These are phyloP conservation scores for Drosophila lowei DNA, from an alignment of 1,140 invertebrate species.

Conservation along the genomic window DNA sequence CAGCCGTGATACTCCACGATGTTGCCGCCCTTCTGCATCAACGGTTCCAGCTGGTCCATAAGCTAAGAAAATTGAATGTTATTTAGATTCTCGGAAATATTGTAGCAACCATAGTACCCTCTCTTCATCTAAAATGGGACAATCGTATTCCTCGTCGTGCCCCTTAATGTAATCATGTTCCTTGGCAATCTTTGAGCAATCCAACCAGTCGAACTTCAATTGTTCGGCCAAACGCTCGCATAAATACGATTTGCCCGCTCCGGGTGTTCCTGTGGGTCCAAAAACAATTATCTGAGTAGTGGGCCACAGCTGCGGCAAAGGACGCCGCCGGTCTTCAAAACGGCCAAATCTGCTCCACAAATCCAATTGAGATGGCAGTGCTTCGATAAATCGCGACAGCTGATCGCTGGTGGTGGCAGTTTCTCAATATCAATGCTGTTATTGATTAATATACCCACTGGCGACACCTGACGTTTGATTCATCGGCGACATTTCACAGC, in stretches of 20 bases:
- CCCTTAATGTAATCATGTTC: conserved; percentile 91
- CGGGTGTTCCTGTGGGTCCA: conserved; percentile 90
- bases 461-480: conserved; percentile 15
- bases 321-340: too few species aligned
- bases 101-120: conserved; percentile 88
- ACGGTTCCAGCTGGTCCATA: conserved; percentile 93
- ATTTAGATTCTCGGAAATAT: background rate
- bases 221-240: conserved; percentile 88
- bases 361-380: too few species aligned
- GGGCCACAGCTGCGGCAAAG: too few species aligned
- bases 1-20: conserved; percentile 98
- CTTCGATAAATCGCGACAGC: too few species aligned
- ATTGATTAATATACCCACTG: too few species aligned
- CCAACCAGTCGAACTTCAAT: conserved; percentile 90
- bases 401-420: too few species aligned
- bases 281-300: background rate
- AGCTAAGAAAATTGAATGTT: conserved; percentile 85
- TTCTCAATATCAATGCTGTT: too few species aligned
- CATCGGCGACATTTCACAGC: too few species aligned
- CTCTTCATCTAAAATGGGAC: conserved; percentile 96
- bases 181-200: conserved; percentile 95
- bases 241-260: conserved; percentile 96
- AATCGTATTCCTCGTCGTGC: conserved; percentile 93
- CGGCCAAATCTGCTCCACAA: too few species aligned
- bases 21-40: conserved; percentile 93